Percentiles rank a stretch among this genome's conserved stretches.
These are phyloP conservation scores for Sceloporus tristichus DNA, from an alignment of 2,113 vertebrate genomes.

Conservation along the genomic window DNA sequence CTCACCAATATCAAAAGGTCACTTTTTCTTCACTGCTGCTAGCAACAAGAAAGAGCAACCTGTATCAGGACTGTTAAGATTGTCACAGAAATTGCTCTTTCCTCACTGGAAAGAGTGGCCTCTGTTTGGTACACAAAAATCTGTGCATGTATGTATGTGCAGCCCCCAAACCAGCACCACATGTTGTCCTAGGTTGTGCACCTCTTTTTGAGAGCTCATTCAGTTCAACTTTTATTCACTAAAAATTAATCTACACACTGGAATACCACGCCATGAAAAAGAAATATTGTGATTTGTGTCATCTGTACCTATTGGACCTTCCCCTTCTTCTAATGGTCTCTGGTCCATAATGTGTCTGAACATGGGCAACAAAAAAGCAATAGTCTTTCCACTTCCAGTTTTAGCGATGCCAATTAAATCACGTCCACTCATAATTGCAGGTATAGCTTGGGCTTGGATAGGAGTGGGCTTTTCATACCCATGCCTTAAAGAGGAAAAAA, in stretches of 20 bases:
- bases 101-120: neutral
- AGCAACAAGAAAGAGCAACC: too few relatives aligned
- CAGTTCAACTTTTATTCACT: neutral
- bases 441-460: constrained; percentile 96
- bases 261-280: constrained; percentile 3
- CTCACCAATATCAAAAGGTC: too few relatives aligned
- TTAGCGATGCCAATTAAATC: constrained; percentile 98
- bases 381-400: constrained; percentile 98
- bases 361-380: constrained; percentile 98
- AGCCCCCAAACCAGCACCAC: neutral
- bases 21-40: too few relatives aligned
- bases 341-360: constrained; percentile 99
- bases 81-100: neutral
- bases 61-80: neutral
- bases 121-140: neutral
- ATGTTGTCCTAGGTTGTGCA: neutral
- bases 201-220: neutral
- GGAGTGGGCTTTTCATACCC: constrained; percentile 97
- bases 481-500: constrained; percentile 81
- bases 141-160: neutral
- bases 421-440: constrained; percentile 95
- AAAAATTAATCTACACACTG: constrained; percentile 6
- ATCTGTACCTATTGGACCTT: constrained; percentile 91
- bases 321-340: constrained; percentile 91
- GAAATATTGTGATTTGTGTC: neutral